Percentiles rank a stretch among this genome's conserved stretches.
Conservation (phyloP, 2,888 invertebrate species). For the Amphipyra berbera region DNA sequence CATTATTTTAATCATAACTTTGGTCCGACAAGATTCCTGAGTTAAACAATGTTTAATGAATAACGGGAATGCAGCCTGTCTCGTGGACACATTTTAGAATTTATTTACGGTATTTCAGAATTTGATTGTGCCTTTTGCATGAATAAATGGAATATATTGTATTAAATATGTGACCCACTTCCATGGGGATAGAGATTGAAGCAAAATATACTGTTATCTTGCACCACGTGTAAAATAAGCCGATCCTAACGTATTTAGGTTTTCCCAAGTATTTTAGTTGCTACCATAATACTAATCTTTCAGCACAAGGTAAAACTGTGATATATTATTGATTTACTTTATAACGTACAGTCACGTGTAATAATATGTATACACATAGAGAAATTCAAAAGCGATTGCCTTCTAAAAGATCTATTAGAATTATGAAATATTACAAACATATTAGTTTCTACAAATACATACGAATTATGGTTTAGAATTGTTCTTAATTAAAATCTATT, state of each 20-base stretch:
- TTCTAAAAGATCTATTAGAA: too few species aligned
- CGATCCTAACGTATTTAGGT: neutral
- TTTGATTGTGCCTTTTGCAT: slow-evolving; percentile 25
- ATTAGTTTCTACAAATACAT: too few species aligned
- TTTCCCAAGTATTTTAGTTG: neutral
- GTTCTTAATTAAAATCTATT: too few species aligned
- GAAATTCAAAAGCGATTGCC: too few species aligned
- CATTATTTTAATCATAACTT: slow-evolving; percentile 8
- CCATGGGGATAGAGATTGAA: slow-evolving; percentile 11
- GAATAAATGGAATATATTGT: slow-evolving; percentile 15
- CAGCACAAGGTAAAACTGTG: neutral
- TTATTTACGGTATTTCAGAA: slow-evolving; percentile 33
- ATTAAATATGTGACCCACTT: slow-evolving; percentile 17
- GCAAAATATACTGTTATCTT: slow-evolving; percentile 9
- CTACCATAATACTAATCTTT: neutral
- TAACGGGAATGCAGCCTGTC: slow-evolving; percentile 3
- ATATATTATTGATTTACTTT: too few species aligned
- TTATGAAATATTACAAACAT: too few species aligned
- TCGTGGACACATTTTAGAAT: slow-evolving; percentile 19
- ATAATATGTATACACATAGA: too few species aligned
- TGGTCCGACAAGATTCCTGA: neutral
- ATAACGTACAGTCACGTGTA: too few species aligned
- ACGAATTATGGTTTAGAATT: too few species aligned
- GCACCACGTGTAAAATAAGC: neutral
- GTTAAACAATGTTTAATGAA: too few species aligned